phyloP scores from a whole-genome alignment of 2,113 vertebrate species.

The Symphodus melops region DNA sequence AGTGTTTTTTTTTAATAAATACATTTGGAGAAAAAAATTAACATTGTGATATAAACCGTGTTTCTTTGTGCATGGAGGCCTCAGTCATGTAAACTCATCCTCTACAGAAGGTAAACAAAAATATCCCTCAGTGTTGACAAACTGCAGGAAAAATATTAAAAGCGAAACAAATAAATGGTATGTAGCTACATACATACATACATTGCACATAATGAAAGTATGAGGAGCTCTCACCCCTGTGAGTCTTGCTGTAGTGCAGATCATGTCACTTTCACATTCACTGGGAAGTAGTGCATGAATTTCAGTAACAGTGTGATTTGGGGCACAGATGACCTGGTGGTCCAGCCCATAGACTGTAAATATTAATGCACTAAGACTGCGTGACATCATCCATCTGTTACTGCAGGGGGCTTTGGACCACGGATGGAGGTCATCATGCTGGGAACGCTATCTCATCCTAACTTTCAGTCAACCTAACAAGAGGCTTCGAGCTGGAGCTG shows the following conservation, averaged over 20 bases:
- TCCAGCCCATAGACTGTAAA: too few relatives aligned
- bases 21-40: conserved; percentile 36
- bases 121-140: neutral
- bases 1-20: conserved; percentile 61
- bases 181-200: conserved; percentile 5
- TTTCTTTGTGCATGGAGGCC: neutral
- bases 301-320: neutral
- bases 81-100: conserved; percentile 15
- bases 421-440: too few relatives aligned
- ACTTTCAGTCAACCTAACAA: too few relatives aligned
- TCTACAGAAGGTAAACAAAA: neutral
- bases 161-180: neutral
- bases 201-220: conserved; percentile 41
- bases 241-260: conserved; percentile 30
- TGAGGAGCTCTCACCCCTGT: neutral
- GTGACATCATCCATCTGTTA: too few relatives aligned
- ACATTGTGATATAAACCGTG: conserved; percentile 23
- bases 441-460: too few relatives aligned
- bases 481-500: too few relatives aligned
- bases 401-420: too few relatives aligned
- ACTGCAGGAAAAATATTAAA: conserved; percentile 11
- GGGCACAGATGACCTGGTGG: too few relatives aligned
- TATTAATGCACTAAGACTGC: too few relatives aligned
- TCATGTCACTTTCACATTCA: conserved; percentile 53
- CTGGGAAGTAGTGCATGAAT: conserved; percentile 40